Conservation (phyloP, 2,113 vertebrate genomes). For the Crotalus viridis region DNA sequence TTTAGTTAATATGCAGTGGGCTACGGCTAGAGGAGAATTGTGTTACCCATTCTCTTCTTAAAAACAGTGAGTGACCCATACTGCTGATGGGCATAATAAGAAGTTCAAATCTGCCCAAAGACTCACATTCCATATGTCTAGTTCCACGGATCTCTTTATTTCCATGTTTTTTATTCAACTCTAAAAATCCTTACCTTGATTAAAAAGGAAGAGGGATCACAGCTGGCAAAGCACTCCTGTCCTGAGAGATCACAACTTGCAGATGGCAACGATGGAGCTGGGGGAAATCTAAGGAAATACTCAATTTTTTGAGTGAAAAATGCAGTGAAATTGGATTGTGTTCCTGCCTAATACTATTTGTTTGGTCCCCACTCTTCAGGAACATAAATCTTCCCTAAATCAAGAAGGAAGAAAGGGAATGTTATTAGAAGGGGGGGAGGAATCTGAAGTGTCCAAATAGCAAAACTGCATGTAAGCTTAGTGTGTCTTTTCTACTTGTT, state of each 20-base stretch:
- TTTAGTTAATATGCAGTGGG: neutral
- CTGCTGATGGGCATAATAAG: neutral
- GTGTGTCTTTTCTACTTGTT: too few species aligned
- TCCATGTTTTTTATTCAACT: neutral
- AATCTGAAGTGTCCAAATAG: neutral
- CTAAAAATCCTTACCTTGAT: neutral
- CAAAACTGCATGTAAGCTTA: neutral
- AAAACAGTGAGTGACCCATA: neutral
- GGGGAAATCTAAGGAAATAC: neutral
- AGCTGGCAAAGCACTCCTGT: neutral
- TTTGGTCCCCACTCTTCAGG: neutral
- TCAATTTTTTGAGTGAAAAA: neutral
- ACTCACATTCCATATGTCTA: neutral
- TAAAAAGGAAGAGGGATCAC: neutral
- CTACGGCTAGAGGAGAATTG: neutral
- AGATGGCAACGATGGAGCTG: neutral
- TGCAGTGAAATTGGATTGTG: neutral
- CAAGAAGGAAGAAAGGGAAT: neutral
- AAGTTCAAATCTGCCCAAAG: neutral
- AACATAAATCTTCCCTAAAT: neutral
- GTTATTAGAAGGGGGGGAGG: neutral
- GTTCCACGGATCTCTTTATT: neutral
- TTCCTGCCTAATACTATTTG: neutral
- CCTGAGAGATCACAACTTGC: neutral
- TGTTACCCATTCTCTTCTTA: neutral